phyloP scores from a whole-genome alignment of 64 coral and sea anemone species.

The Exaiptasia diaphana region DNA sequence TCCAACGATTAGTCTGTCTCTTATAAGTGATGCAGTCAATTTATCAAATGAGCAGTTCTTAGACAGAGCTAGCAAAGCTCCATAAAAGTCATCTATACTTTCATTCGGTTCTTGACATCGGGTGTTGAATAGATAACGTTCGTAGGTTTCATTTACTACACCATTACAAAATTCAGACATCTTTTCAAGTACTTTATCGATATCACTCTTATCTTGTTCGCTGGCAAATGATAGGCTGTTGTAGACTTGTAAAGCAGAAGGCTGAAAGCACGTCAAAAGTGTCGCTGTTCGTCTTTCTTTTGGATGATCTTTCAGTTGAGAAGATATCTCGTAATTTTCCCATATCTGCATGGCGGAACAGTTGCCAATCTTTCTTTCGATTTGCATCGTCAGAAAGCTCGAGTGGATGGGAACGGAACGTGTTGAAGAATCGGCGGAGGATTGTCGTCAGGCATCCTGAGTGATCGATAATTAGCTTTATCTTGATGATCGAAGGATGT shows the following conservation, averaged over 20 bases:
- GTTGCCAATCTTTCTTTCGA: constrained; percentile 28
- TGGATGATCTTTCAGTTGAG: constrained; percentile 18
- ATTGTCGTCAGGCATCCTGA: no score
- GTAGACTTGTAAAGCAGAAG: not conserved
- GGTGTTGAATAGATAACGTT: constrained; percentile 31
- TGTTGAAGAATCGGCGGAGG: no score
- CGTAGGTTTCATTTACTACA: constrained; percentile 33
- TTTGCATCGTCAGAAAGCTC: not conserved
- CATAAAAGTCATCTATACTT: constrained; percentile 53
- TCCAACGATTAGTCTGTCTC: constrained; percentile 26
- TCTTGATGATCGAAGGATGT: no score
- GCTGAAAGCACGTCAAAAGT: constrained; percentile 11
- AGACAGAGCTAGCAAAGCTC: constrained; percentile 5
- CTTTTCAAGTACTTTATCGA: constrained; percentile 32
- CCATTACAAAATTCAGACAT: constrained; percentile 6
- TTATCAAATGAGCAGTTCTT: constrained; percentile 31
- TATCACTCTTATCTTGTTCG: constrained; percentile 16
- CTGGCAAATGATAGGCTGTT: constrained; percentile 9
- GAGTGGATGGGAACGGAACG: no score
- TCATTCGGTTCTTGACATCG: constrained; percentile 21
- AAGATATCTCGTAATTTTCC: constrained; percentile 29
- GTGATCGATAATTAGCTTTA: no score
- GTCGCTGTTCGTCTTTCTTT: not conserved
- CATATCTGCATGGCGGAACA: not conserved
- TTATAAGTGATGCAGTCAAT: constrained; percentile 32